phyloP scores from a whole-genome alignment of 2,113 vertebrate genomes.

The Chrysochloris asiatica region DNA sequence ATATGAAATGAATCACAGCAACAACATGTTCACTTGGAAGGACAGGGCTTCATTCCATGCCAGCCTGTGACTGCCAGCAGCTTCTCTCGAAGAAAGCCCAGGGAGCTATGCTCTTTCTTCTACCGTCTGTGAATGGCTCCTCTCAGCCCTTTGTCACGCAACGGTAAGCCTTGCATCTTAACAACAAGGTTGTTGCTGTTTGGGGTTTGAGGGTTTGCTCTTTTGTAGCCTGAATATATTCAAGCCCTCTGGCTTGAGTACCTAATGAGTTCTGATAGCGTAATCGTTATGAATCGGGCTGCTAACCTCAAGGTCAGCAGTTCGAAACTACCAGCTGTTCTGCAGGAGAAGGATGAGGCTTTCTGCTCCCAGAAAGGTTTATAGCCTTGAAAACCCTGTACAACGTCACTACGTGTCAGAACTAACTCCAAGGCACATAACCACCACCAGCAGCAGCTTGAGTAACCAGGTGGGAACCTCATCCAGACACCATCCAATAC shows the following conservation, averaged over 20 bases:
- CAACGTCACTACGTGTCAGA: no score
- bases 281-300: no score
- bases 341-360: no score
- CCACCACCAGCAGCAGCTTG: no score
- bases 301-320: no score
- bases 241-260: not conserved
- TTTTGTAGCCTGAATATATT: not conserved
- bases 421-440: no score
- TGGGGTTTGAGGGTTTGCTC: no score
- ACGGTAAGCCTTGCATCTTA: not conserved
- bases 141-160: not conserved
- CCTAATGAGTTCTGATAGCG: no score
- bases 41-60: not conserved
- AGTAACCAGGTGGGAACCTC: not conserved
- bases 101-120: not conserved
- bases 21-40: not conserved
- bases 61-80: not conserved
- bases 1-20: not conserved
- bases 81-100: not conserved
- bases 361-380: no score
- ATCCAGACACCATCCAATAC: not conserved
- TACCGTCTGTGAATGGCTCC: accelerated
- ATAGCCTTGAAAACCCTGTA: no score
- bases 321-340: no score
- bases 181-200: no score